phyloP scores from a whole-genome alignment of 2,888 invertebrate species.

The Agonopterix subpropinquella region DNA sequence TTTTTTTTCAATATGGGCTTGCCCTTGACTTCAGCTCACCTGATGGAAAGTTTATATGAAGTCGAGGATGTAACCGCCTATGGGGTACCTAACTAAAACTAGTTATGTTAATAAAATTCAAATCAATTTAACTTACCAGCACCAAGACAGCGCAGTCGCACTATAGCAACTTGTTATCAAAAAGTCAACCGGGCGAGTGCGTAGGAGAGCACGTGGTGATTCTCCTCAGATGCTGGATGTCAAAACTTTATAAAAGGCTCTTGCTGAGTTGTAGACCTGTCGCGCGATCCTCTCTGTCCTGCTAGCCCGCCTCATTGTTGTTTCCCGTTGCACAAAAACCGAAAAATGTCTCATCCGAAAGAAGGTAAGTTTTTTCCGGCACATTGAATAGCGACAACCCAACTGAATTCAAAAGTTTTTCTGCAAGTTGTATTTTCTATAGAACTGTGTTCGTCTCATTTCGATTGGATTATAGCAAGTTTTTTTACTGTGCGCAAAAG shows the following conservation, averaged over 20 bases:
- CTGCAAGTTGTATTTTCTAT: neutral
- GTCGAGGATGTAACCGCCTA: no score
- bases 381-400: slow-evolving; percentile 17
- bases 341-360: slow-evolving; percentile 57
- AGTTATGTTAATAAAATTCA: no score
- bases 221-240: slow-evolving; percentile 31
- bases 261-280: slow-evolving; percentile 34
- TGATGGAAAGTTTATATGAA: no score
- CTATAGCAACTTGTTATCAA: slow-evolving; percentile 47
- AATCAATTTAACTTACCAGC: slow-evolving; percentile 10
- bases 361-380: slow-evolving; percentile 50
- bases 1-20: no score
- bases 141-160: slow-evolving; percentile 28
- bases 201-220: slow-evolving; percentile 52
- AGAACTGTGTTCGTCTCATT: slow-evolving; percentile 3
- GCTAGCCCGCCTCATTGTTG: slow-evolving; percentile 26
- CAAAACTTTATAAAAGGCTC: slow-evolving; percentile 64
- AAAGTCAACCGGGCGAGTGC: slow-evolving; percentile 34
- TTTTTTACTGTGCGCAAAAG: slow-evolving; percentile 8
- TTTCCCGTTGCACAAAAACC: slow-evolving; percentile 14
- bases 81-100: no score
- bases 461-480: slow-evolving; percentile 14
- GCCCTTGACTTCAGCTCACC: no score
- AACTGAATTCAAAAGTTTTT: slow-evolving; percentile 13
- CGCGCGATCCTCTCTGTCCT: slow-evolving; percentile 37